phyloP scores from a whole-genome alignment of 1,140 invertebrate species.

The Drosophila gunungcola region DNA sequence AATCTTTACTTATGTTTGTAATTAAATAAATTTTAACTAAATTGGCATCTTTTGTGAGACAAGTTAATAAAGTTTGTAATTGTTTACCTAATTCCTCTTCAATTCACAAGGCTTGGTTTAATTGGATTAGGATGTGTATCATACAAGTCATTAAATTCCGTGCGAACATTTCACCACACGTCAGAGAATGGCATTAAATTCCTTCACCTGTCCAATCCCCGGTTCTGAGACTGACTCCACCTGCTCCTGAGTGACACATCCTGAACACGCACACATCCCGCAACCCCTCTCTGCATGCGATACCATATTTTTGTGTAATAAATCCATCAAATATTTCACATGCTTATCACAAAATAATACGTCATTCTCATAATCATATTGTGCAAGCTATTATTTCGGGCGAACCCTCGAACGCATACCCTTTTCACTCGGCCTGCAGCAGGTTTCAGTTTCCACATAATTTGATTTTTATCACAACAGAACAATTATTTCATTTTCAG shows the following conservation, averaged over 20 bases:
- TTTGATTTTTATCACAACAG: conserved; percentile 72
- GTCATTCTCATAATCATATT: conserved; percentile 63
- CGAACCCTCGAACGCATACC: conserved; percentile 44
- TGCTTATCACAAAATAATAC: conserved; percentile 78
- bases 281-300: background rate
- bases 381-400: conserved; percentile 31
- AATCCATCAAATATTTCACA: conserved; percentile 78
- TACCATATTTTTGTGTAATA: conserved; percentile 68
- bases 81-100: too few relatives aligned
- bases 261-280: conserved; percentile 40
- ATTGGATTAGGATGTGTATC: background rate
- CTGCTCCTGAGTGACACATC: conserved; percentile 72
- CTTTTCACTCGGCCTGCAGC: conserved; percentile 35
- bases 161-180: background rate
- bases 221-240: conserved; percentile 39
- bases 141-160: background rate
- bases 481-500: conserved; percentile 75
- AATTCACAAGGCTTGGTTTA: too few relatives aligned
- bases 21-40: too few relatives aligned
- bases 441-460: conserved; percentile 76
- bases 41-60: too few relatives aligned
- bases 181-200: background rate
- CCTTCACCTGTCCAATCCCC: conserved; percentile 2
- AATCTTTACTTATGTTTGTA: too few relatives aligned
- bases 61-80: too few relatives aligned